Evolutionary conservation across 2,888 invertebrate species (phyloP), one percentile per base, ranked within the genome.

Genomic region (Euplagia quadripunctaria): DNA sequence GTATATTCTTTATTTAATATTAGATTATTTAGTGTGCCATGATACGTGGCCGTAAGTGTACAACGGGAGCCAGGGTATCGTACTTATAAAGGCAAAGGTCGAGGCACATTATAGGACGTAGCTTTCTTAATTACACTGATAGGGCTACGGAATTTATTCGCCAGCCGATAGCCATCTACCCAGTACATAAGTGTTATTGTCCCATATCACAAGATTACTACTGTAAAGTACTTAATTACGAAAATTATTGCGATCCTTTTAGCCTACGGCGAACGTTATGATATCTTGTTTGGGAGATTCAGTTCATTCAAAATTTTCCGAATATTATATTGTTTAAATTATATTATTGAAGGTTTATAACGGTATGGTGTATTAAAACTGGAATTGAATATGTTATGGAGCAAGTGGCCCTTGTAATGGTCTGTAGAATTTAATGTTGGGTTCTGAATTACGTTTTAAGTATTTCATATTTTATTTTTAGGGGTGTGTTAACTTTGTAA

Each of bases 41-140:
- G 49, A 69, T 43, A 64, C 43, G 69, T 69, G 73, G 58, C n/a
- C 64, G 61, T 66, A 58, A 73, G 52, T 69, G 55, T 65, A 70
- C 61, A 46, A 63, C 68, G 65, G 61, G 69, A 69, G 55, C 7
- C 64, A n/a, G 79, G 72, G 74, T 78, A 78, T 80, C 72, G 71
- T 70, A 77, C 80, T 74, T 74, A 75, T 74, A 76, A 82, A 84
- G 80, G 77, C 78, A 81, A 79, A 84, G 86, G 84, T 80, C 86
- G 82, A 68, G 79, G 72, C 52, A 85, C 83, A 87, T 85, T 85
- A 85, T 82, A 84, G 86, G 83, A 68, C 78, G 81, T 82, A 81
- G 82, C 80, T 80, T 80, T 80, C 79, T 86, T 87, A 86, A 88
- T 88, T 85, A 84, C 85, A 70, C 64, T 77, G 85, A 86, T 85